Conservation (phyloP, 53 echinoderm and acorn worm genomes). For the Actinopyga echinites region DNA sequence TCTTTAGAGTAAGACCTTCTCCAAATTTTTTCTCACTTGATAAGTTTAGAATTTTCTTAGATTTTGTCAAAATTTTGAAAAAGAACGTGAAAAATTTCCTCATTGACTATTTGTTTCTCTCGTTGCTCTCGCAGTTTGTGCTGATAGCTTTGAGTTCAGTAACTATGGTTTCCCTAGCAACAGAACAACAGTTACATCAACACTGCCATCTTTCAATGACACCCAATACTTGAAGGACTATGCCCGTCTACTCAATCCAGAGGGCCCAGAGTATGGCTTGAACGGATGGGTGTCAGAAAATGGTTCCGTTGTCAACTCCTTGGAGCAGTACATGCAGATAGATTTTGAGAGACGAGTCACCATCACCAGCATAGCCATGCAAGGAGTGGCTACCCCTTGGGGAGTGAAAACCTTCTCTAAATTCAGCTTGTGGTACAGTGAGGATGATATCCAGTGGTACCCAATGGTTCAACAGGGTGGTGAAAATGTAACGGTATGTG, state of each 20-base stretch:
- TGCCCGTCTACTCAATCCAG: slow-evolving; percentile 76
- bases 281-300: slow-evolving; percentile 84
- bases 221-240: slow-evolving; percentile 54
- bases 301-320: slow-evolving; percentile 52
- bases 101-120: not conserved
- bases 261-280: slow-evolving; percentile 38
- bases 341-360: slow-evolving; percentile 68
- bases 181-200: slow-evolving; percentile 14
- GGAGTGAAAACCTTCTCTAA: slow-evolving; percentile 53
- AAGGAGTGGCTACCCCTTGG: slow-evolving; percentile 67
- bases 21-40: too few species aligned
- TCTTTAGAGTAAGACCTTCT: too few species aligned
- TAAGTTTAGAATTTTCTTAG: too few species aligned
- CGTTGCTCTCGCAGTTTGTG: not conserved
- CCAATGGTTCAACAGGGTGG: slow-evolving; percentile 64
- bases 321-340: slow-evolving; percentile 70
- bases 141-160: not conserved
- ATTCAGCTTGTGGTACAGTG: slow-evolving; percentile 77
- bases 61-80: too few species aligned
- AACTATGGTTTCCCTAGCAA: slow-evolving; percentile 9
- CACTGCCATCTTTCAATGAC: slow-evolving; percentile 38
- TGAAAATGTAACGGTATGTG: slow-evolving; percentile 49
- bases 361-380: slow-evolving; percentile 67
- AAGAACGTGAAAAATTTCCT: too few species aligned
- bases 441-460: slow-evolving; percentile 70